Evolutionary conservation across 2,113 vertebrate species (phyloP).

Genomic region (Pica pica): DNA sequence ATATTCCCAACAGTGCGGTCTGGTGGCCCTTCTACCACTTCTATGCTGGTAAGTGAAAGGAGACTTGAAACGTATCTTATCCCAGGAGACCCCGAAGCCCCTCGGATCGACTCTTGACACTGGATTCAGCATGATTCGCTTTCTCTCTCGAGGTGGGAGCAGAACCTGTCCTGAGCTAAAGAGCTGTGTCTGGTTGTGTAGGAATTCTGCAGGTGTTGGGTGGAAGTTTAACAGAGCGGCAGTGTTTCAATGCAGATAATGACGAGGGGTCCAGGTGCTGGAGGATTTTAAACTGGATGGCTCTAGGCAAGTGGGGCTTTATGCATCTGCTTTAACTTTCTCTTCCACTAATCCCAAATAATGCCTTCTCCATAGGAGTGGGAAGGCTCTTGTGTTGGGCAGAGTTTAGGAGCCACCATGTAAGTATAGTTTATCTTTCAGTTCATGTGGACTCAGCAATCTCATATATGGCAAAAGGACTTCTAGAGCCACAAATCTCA

Average conservation of each 20-base stretch:
- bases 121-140: accelerated
- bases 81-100: background rate
- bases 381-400: background rate
- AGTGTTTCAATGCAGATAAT: background rate
- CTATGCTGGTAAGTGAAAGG: conserved; percentile 83
- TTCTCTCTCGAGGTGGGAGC: background rate
- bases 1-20: conserved; percentile 95
- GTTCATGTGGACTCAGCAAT: background rate
- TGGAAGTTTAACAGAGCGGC: background rate
- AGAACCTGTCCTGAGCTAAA: background rate
- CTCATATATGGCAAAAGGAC: background rate
- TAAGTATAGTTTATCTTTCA: background rate
- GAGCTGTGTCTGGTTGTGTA: background rate
- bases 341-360: background rate
- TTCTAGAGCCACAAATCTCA: background rate
- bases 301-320: background rate
- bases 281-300: background rate
- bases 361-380: background rate
- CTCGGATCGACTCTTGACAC: accelerated
- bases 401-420: background rate
- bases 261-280: background rate
- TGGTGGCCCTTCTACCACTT: conserved; percentile 99
- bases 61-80: accelerated
- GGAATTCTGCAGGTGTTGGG: background rate
- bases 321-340: background rate